Conservation (phyloP, 1,140 invertebrate species). For the Caerostris extrusa region DNA sequence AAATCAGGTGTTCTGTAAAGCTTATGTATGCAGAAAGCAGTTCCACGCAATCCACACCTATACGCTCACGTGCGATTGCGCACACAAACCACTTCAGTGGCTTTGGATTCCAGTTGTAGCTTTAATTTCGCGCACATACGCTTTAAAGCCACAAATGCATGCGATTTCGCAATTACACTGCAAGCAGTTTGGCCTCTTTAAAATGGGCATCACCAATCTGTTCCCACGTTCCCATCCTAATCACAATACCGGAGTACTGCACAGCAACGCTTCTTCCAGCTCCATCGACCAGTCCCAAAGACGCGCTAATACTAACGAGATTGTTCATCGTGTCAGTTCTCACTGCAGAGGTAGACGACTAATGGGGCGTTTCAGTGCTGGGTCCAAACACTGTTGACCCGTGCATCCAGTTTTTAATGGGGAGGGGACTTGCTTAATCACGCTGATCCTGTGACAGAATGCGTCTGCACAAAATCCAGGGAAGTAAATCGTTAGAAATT, state of each 20-base stretch:
- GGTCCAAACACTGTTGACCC: slow-evolving; percentile 10
- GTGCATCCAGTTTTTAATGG: background rate
- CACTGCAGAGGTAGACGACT: background rate
- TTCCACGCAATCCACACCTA: too few relatives aligned
- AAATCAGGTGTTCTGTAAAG: too few relatives aligned
- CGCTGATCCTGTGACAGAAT: background rate
- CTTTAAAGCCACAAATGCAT: background rate
- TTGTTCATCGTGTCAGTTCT: background rate
- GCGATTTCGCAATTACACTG: background rate
- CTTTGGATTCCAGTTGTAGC: too few relatives aligned
- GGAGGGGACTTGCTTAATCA: background rate
- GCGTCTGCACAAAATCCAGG: background rate
- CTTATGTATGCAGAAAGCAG: too few relatives aligned
- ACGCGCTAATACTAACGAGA: background rate
- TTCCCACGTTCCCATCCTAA: background rate
- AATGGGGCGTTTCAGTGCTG: background rate
- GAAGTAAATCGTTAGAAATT: background rate
- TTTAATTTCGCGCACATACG: too few relatives aligned
- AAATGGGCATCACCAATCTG: background rate
- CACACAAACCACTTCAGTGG: too few relatives aligned
- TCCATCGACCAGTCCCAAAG: background rate
- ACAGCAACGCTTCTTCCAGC: background rate
- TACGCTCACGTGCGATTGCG: too few relatives aligned
- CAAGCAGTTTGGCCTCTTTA: background rate
- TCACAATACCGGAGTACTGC: background rate